Conservation (phyloP, 1,140 invertebrate species). For the Ridgeia piscesae region DNA sequence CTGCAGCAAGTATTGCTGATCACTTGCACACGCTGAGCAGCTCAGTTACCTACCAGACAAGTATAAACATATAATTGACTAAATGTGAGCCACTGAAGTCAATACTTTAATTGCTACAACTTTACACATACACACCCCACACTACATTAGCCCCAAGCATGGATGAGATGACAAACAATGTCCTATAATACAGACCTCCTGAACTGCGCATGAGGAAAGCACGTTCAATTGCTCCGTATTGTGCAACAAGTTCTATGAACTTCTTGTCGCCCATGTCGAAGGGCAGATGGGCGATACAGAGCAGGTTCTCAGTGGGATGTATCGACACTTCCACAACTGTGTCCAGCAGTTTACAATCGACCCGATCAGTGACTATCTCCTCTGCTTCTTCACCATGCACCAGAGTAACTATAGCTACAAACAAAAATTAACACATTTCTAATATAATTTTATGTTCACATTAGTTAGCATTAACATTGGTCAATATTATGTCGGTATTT, state of each 20-base stretch:
- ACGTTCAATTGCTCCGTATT: slow-evolving; percentile 60
- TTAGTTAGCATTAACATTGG: background rate
- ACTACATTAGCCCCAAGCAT: background rate
- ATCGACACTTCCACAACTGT: slow-evolving; percentile 50
- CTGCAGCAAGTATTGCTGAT: background rate
- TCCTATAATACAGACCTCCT: slow-evolving; percentile 8
- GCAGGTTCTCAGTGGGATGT: slow-evolving; percentile 61
- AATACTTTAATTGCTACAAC: background rate
- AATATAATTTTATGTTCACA: background rate
- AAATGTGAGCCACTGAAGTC: background rate
- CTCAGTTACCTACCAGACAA: background rate
- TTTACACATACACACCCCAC: background rate
- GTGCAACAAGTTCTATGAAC: slow-evolving; percentile 58
- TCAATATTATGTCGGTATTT: background rate
- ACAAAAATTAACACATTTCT: background rate
- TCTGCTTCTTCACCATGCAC: slow-evolving; percentile 38
- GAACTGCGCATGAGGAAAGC: slow-evolving; percentile 63
- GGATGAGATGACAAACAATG: background rate
- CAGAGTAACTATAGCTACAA: slow-evolving; percentile 41
- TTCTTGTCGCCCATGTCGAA: slow-evolving; percentile 58
- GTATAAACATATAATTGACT: background rate
- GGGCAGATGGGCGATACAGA: slow-evolving; percentile 64
- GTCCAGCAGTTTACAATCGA: slow-evolving; percentile 41
- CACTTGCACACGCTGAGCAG: background rate
- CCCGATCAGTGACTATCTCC: slow-evolving; percentile 37